Conservation (phyloP, 2,888 invertebrate species). For the Laothoe populi region DNA sequence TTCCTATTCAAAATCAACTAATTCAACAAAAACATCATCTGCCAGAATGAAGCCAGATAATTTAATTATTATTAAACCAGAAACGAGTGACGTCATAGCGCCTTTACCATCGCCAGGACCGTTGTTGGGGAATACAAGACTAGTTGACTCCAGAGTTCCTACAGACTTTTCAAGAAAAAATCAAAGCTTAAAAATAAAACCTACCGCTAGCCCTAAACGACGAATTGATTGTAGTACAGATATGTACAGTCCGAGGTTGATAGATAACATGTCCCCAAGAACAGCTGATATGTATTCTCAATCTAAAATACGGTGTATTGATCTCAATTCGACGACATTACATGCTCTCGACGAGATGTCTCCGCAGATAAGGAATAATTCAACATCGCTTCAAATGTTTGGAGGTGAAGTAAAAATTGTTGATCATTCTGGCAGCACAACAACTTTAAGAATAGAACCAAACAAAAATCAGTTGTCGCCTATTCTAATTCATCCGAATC, state of each 20-base stretch:
- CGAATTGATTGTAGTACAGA: constrained; percentile 71
- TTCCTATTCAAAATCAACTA: constrained; percentile 61
- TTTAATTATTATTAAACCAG: constrained; percentile 79
- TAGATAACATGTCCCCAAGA: constrained; percentile 74
- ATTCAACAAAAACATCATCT: constrained; percentile 65
- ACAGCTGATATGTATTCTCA: constrained; percentile 74
- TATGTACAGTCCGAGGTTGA: constrained; percentile 68
- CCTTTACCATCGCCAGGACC: constrained; percentile 94
- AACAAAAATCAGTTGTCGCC: constrained; percentile 85
- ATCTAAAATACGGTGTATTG: constrained; percentile 79
- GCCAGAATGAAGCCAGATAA: constrained; percentile 83
- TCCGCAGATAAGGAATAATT: constrained; percentile 83
- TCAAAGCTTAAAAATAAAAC: constrained; percentile 66
- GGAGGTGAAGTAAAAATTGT: constrained; percentile 92
- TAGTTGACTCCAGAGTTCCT: constrained; percentile 87
- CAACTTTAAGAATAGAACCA: constrained; percentile 88
- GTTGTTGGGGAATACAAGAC: constrained; percentile 91
- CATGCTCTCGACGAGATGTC: constrained; percentile 85
- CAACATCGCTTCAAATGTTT: constrained; percentile 87
- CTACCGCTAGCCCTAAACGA: constrained; percentile 72
- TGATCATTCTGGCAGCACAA: constrained; percentile 88
- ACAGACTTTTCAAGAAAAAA: constrained; percentile 73
- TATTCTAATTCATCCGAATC: constrained; percentile 77
- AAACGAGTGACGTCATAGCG: constrained; percentile 79
- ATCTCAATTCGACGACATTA: constrained; percentile 75